phyloP scores from a whole-genome alignment of 53 echinoderm and acorn worm genomes.

The Echinometra lucunter region DNA sequence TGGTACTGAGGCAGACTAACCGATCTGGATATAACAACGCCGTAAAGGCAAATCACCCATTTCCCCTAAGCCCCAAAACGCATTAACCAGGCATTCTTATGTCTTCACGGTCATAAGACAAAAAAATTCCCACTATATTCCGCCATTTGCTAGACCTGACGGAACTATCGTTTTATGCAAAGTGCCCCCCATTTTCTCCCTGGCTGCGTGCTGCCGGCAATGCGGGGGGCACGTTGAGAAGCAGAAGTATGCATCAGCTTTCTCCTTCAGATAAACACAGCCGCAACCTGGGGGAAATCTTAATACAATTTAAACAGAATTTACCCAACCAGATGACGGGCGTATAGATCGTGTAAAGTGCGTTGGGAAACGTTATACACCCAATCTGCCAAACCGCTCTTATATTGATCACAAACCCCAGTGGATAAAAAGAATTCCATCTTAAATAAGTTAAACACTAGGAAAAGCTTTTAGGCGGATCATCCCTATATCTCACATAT shows the following conservation, averaged over 20 bases:
- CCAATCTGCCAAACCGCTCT: conserved; percentile 48
- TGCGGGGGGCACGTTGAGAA: conserved; percentile 41
- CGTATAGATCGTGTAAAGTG: conserved; percentile 54
- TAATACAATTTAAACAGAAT: conserved; percentile 65
- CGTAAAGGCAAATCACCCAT: conserved; percentile 9
- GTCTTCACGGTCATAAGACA: conserved; percentile 25
- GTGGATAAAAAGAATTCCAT: neutral
- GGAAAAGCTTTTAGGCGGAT: neutral
- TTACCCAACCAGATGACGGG: conserved; percentile 34
- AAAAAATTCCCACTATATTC: conserved; percentile 13
- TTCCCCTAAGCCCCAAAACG: neutral
- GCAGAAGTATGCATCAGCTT: conserved; percentile 4
- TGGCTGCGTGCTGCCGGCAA: conserved; percentile 25
- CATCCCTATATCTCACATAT: neutral
- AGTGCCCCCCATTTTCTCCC: conserved; percentile 46
- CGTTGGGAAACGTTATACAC: conserved; percentile 51
- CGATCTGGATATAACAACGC: neutral
- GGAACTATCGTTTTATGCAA: conserved; percentile 19
- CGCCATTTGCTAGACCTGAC: conserved; percentile 25
- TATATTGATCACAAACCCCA: conserved; percentile 24
- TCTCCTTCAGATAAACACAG: conserved; percentile 58
- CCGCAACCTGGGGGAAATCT: conserved; percentile 55
- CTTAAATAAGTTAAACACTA: conserved; percentile 24
- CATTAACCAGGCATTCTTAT: conserved; percentile 36
- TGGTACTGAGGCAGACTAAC: neutral